These are phyloP conservation scores for Mormyrops attenuatus DNA, from an alignment of 2,797 vertebrate genomes.

Conservation along the genomic window DNA sequence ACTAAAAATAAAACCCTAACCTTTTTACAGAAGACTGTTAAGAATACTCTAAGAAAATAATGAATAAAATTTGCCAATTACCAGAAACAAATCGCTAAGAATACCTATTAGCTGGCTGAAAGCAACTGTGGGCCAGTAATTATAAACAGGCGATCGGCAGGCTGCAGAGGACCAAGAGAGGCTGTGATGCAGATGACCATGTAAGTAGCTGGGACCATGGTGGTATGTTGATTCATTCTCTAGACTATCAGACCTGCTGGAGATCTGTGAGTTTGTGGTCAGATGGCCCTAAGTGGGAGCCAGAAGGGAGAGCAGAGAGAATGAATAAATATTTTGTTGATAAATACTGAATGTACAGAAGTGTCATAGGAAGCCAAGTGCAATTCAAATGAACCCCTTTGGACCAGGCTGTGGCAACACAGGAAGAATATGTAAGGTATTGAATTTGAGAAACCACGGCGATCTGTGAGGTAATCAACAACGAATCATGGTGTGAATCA, in stretches of 20 bases:
- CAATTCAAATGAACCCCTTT: background rate
- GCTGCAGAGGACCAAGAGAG: background rate
- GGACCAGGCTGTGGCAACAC: background rate
- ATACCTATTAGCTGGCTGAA: background rate
- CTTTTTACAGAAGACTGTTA: background rate
- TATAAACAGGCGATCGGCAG: background rate
- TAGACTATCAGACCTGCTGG: background rate
- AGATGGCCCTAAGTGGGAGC: background rate
- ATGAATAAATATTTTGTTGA: conserved; percentile 1
- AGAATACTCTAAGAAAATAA: background rate
- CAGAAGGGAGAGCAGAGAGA: background rate
- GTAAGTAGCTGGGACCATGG: background rate
- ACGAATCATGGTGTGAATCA: background rate
- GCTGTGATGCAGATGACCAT: background rate
- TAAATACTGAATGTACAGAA: conserved; percentile 2
- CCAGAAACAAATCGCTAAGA: background rate
- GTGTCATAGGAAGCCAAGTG: background rate
- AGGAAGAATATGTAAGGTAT: background rate
- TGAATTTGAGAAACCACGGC: background rate
- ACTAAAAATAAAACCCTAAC: background rate
- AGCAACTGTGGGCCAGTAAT: background rate
- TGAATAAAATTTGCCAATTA: background rate
- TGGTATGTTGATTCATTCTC: background rate
- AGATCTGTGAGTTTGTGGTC: background rate
- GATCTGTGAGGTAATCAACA: background rate